Evolutionary conservation across 64 coral and sea anemone species (phyloP).

Genomic region (Cladopsammia gracilis): DNA sequence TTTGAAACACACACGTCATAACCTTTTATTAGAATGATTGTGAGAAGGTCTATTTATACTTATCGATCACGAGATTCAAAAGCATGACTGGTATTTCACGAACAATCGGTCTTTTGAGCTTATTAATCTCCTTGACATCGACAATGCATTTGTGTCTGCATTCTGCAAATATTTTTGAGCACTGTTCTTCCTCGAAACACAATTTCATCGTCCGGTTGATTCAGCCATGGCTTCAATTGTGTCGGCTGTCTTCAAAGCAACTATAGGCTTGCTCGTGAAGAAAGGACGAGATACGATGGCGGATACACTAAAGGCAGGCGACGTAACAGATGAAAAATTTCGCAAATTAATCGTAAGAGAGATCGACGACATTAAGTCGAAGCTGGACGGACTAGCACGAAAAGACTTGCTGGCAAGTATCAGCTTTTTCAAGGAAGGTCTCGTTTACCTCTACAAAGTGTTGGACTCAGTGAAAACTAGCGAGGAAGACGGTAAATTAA

Average conservation of each 20-base stretch:
- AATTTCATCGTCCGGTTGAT: neutral
- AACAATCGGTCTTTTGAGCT: too few relatives aligned
- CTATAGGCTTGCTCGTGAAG: neutral
- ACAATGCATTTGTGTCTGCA: too few relatives aligned
- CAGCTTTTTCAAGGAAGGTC: constrained; percentile 67
- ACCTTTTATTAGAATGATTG: too few relatives aligned
- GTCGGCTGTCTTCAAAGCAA: neutral
- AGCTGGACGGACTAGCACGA: constrained; percentile 64
- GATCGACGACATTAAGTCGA: constrained; percentile 58
- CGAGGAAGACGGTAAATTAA: neutral
- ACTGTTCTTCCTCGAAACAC: too few relatives aligned
- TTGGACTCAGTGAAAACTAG: neutral
- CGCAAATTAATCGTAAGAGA: neutral
- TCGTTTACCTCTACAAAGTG: constrained; percentile 26
- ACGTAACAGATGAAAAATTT: neutral
- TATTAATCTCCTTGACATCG: too few relatives aligned
- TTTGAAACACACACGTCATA: too few relatives aligned
- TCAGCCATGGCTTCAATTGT: neutral
- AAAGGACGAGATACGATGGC: neutral
- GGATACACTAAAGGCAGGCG: neutral
- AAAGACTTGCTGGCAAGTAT: constrained; percentile 49
- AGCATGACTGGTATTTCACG: too few relatives aligned
- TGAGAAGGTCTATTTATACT: too few relatives aligned
- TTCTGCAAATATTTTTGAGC: neutral
- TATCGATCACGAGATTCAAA: too few relatives aligned